Evolutionary conservation across 2,797 vertebrate genomes (phyloP).

Genomic region (Intellagama lesueurii): DNA sequence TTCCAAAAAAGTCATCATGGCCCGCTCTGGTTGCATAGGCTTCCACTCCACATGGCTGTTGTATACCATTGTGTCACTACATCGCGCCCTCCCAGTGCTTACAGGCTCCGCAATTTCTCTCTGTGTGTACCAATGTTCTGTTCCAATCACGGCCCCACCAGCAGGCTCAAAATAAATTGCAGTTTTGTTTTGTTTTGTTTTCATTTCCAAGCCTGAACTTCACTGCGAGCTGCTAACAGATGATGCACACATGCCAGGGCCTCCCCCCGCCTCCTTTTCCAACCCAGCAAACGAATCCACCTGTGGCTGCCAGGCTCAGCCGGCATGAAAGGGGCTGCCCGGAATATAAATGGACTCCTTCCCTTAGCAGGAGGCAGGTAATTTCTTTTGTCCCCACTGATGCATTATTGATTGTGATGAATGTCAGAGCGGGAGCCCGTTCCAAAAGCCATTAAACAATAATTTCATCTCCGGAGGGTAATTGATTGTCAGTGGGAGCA

Average conservation of each 20-base stretch:
- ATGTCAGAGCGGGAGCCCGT: conserved; percentile 82
- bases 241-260: rapidly evolving
- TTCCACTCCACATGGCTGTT: neutral
- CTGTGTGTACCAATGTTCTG: neutral
- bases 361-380: conserved; percentile 82
- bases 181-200: too few relatives aligned
- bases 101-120: neutral
- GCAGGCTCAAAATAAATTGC: rapidly evolving
- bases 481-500: conserved; percentile 82
- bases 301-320: conserved; percentile 65
- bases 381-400: conserved; percentile 85
- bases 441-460: conserved; percentile 86
- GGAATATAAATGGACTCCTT: conserved; percentile 80
- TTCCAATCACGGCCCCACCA: neutral
- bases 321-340: conserved; percentile 65
- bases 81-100: neutral
- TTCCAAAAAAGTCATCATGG: neutral
- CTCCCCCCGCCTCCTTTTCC: neutral
- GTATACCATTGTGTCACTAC: rapidly evolving
- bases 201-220: conserved; percentile 20
- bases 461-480: conserved; percentile 84
- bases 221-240: neutral
- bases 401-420: conserved; percentile 87
- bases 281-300: conserved; percentile 44
- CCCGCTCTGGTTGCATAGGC: too few relatives aligned